Evolutionary conservation across 2,888 invertebrate species (phyloP), one percentile per base, ranked within the genome.

Genomic region (Drosophila flavopinicola): DNA sequence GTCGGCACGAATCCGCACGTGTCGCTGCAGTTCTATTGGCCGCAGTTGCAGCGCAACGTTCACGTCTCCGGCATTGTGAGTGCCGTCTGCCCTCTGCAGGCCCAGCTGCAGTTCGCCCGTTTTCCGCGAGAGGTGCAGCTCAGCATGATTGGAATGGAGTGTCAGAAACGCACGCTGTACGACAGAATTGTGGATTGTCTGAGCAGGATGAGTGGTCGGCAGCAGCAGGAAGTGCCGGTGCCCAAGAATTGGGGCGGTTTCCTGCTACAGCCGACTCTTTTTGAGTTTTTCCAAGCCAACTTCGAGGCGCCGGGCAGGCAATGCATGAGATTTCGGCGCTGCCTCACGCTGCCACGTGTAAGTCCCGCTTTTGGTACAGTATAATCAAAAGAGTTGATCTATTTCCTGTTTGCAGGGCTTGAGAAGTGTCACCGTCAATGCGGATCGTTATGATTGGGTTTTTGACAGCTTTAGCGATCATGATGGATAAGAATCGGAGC

Each of bases 161-260:
- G 0, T 23, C 23, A 3, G 17, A 35, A 11, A 6, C 29, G 20
- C 3, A 13, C 32, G 17, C 3, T 71, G 4, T 29, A 32, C 9
- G 29, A 44, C 2, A 41, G 29, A 29, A 7, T 68, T 1, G n/a
- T 9, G 1, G 23, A 69, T 3, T 32, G 27, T 15, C 9, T 70
- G 6, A 7, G 1, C 7, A n/a, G 24, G 9, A 15, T 53, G 1
- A 10, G 63, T 70, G 93, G 92, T 25, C 93, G 93, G 96, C 11
- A 0, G 5, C 9, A 24, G 45, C 23, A 53, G n/a, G 24, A 42
- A 2, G 5, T 54, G 1, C 49, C 66, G 9, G 94, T 95, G 2
- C 94, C 95, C 87, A 97, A 97, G 1, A 92, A 92, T 89, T 98
- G 97, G 97, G 98, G 98, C 75, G 99, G 99, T 25, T 99, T 95